phyloP scores from a whole-genome alignment of 1,140 invertebrate species.

The Solenopsis invicta region DNA sequence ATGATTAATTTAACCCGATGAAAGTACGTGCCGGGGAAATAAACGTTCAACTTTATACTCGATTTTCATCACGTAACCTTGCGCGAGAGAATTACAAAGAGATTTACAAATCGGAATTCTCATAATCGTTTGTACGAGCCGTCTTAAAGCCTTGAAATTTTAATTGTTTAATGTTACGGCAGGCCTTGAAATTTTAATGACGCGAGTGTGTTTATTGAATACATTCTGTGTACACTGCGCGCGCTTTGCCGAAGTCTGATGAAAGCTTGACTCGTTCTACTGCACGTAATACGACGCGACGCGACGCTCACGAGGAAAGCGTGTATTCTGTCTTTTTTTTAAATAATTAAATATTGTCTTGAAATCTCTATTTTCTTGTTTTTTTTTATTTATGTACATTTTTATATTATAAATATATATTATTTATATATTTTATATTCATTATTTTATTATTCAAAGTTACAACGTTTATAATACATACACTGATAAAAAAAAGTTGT shows the following conservation, averaged over 20 bases:
- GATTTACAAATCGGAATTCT: neutral
- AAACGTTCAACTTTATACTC: neutral
- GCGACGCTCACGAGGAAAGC: neutral
- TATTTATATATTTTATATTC: neutral
- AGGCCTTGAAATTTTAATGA: conserved; percentile 2
- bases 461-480: too few relatives aligned
- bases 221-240: neutral
- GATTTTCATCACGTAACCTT: neutral
- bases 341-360: neutral
- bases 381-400: neutral
- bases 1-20: neutral
- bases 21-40: neutral
- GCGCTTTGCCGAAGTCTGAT: conserved; percentile 30
- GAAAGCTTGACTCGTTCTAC: conserved; percentile 39
- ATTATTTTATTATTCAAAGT: neutral
- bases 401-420: neutral
- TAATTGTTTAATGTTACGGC: neutral
- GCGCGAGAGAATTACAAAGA: neutral
- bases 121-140: neutral
- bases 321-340: neutral
- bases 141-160: neutral
- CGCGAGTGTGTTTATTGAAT: neutral
- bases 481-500: too few relatives aligned
- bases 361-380: neutral
- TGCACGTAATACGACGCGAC: conserved; percentile 19